Evolutionary conservation across 2,113 vertebrate species (phyloP).

Genomic region (Cyanoderma ruficeps): DNA sequence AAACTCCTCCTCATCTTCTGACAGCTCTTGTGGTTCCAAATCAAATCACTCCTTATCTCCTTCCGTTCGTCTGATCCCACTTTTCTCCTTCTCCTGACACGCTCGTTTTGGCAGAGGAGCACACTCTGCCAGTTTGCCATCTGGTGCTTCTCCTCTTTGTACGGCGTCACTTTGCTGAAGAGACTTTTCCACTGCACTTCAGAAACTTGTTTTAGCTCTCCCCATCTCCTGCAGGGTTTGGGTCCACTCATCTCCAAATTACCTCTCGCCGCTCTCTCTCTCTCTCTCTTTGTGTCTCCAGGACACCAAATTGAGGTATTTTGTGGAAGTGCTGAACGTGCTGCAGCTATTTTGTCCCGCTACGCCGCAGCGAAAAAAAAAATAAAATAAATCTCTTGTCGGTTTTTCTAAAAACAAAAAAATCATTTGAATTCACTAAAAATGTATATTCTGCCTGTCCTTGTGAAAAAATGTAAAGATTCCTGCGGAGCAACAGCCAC

Average conservation of each 20-base stretch:
- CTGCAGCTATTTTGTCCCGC: not conserved
- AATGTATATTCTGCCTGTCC: slow-evolving; percentile 10
- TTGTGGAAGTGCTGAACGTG: not conserved
- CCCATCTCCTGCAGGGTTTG: not conserved
- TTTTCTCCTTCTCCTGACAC: slow-evolving; percentile 57
- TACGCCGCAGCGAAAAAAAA: not conserved
- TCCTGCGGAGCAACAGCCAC: not conserved
- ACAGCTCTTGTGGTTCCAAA: slow-evolving; percentile 62
- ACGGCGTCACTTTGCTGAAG: not conserved
- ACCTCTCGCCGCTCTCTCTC: not conserved
- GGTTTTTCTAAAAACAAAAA: slow-evolving; percentile 3
- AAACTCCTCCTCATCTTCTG: slow-evolving; percentile 68
- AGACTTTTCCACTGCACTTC: slow-evolving; percentile 42
- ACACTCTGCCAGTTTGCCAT: slow-evolving; percentile 52
- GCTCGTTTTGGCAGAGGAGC: slow-evolving; percentile 53
- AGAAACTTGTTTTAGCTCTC: slow-evolving; percentile 10
- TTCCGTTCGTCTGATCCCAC: slow-evolving; percentile 58
- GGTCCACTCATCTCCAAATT: slow-evolving; percentile 3
- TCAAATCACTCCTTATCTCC: slow-evolving; percentile 60
- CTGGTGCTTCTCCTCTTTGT: slow-evolving; percentile 36
- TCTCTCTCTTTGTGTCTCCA: not conserved
- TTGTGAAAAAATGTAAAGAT: not conserved
- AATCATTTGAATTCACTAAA: slow-evolving; percentile 17
- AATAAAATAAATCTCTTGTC: not conserved
- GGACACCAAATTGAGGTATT: accelerated